Evolutionary conservation across 2,888 invertebrate species (phyloP).

Genomic region (Phorcus lineatus): DNA sequence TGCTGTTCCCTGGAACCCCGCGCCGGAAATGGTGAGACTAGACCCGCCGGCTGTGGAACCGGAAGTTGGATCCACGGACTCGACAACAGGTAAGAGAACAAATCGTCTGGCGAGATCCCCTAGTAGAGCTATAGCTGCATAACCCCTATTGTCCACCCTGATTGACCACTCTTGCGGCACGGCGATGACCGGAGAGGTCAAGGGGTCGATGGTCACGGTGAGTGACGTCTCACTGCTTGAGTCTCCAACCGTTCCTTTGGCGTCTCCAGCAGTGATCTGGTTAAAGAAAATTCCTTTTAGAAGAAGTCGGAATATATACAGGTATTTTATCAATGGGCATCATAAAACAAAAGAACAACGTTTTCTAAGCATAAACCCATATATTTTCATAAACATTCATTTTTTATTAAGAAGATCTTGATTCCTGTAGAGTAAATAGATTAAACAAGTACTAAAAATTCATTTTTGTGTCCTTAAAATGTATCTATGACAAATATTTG

Average conservation of each 20-base stretch:
- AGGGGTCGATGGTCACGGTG: background rate
- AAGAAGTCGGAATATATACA: background rate
- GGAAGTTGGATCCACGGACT: constrained; percentile 14
- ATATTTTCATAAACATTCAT: no score
- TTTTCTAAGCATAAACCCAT: no score
- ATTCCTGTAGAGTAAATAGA: no score
- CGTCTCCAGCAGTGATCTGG: constrained; percentile 49
- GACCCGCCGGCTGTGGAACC: constrained; percentile 39
- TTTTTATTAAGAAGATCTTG: no score
- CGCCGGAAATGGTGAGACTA: constrained; percentile 48
- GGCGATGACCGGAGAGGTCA: constrained; percentile 21
- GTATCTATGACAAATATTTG: no score
- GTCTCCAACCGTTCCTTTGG: background rate
- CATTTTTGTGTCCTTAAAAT: no score
- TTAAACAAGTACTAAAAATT: no score
- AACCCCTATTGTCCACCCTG: constrained; percentile 38
- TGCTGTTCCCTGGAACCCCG: constrained; percentile 51
- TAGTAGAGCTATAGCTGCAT: constrained; percentile 12
- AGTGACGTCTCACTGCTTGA: no score
- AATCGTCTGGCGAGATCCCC: background rate
- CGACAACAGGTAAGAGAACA: constrained; percentile 25
- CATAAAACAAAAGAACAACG: no score
- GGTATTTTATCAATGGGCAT: background rate
- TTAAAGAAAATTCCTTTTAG: constrained; percentile 18
- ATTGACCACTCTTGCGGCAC: constrained; percentile 6